phyloP scores from a whole-genome alignment of 1,140 invertebrate genomes.

The Drosophila malerkotliana region DNA sequence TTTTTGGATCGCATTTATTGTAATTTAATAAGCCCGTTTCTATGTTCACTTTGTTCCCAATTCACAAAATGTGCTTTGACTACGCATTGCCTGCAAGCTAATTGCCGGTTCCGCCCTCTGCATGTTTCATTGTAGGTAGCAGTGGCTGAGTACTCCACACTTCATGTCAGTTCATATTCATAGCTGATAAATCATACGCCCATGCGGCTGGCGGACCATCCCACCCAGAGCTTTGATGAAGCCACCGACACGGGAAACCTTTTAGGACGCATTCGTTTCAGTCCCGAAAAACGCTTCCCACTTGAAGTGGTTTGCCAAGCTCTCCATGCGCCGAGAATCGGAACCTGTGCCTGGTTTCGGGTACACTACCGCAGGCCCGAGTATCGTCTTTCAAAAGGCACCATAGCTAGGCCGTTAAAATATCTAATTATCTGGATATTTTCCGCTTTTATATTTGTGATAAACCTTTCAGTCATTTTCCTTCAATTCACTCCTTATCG shows the following conservation, averaged over 20 bases:
- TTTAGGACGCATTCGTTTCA: conserved; percentile 44
- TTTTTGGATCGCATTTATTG: conserved; percentile 54
- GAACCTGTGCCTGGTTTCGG: not conserved
- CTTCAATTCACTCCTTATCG: conserved; percentile 14
- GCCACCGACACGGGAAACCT: conserved; percentile 62
- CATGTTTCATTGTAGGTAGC: not conserved
- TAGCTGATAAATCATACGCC: conserved; percentile 41
- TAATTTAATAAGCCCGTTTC: conserved; percentile 72
- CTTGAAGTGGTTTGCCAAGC: conserved; percentile 15
- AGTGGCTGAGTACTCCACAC: conserved; percentile 14
- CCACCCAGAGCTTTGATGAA: not conserved
- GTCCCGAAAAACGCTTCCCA: conserved; percentile 17
- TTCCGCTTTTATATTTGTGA: conserved; percentile 23
- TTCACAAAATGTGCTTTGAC: conserved; percentile 18
- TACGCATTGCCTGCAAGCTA: conserved; percentile 64
- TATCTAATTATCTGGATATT: conserved; percentile 37
- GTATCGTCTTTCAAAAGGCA: conserved; percentile 35
- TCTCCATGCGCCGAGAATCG: conserved; percentile 5
- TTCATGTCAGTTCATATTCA: conserved; percentile 52
- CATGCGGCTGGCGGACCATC: conserved; percentile 8
- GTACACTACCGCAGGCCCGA: conserved; percentile 7
- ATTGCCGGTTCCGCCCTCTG: conserved; percentile 47
- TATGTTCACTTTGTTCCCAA: conserved; percentile 11
- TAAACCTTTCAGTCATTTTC: conserved; percentile 15
- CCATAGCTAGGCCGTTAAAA: not conserved